Evolutionary conservation across 2,797 vertebrate species (phyloP), one percentile per base, ranked within the genome.

Genomic region (Macrochelys suwanniensis): DNA sequence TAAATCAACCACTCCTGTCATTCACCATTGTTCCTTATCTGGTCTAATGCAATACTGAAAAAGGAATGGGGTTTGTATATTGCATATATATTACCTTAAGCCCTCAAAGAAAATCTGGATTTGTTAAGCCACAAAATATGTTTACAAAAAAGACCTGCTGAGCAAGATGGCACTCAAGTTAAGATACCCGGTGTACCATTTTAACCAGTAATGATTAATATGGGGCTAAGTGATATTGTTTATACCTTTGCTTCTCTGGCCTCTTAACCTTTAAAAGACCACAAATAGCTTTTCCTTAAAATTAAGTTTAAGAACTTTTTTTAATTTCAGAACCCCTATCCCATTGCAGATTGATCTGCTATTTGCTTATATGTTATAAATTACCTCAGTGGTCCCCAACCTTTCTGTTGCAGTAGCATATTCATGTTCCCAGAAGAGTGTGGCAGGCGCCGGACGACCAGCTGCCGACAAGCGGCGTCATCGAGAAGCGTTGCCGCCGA

Each of bases 201-300:
- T 56, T 84, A 13, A 15, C 12, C 26, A 78, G 15, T 33, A 81
- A 47, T 25, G 26, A 51, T 16, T 80, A 28, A 76, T 16, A 7
- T 50, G 26, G 5, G 45, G 33, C 7, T 59, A 92, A 80, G 33
- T 71, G 11, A 26, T 4, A 54, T 42, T 54, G 28, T 65, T 65
- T n/a, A 13, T n/a, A 4, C 25, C 1, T 76, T 0, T 0, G 10
- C 47, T 71, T 85, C 59, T 74, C 5, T 28, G 15, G 26, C 7
- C 74, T 8, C 47, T 87, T 80, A 54, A 45, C 37, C 17, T 61
- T 80, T 49, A 7, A 50, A 37, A 76, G 12, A 15, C 12, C 74
- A 28, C 45, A 47, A 45, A 47, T n/a, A n/a, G 61, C 8, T 65
- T n/a, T 65, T 65, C 45, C 15, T 77, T 47, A 76, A 26, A 28